Evolutionary conservation across 1,140 invertebrate species (phyloP), one percentile per base, ranked within the genome.

Genomic region (Agrypnia vestita): DNA sequence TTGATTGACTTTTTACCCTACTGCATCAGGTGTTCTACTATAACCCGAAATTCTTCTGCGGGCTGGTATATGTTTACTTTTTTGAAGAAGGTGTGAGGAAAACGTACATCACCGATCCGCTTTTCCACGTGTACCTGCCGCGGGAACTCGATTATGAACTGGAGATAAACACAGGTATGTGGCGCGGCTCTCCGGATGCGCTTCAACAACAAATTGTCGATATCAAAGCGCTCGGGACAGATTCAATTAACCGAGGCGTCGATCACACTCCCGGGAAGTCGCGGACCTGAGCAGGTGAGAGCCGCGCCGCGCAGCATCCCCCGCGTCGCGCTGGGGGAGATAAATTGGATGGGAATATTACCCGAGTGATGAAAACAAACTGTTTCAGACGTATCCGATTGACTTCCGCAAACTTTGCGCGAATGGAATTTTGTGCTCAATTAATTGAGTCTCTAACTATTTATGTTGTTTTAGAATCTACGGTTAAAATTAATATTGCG

Each of bases 201-300:
- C 76, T 75, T 77, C 46, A 82, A 76, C 75, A 76, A 82, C 74
- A 56, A 72, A 62, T 77, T 76, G 59, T 53, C 51, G 25, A 55
- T 79, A 82, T 82, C 81, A 82, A 62, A 76, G 78, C 21, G 61
- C 73, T 82, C 55, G 74, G 53, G 80, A 69, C 56, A 76, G 74
- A 82, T 82, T 82, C 78, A 82, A 82, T 82, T 82, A 82, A 78
- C 67, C 62, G 46, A 78, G 71, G 81, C 76, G 81, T 82, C 81
- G 78, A 80, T 80, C 81, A 82, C 81, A 82, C 81, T 78, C 78
- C 1, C 19, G 75, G 75, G 72, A 73, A 77, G 12, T 43, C 10
- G 19, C 21, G 19, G 21, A n/a, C 53, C 64, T 4, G 43, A 10
- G 10, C 9, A 61, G 25, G 25, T 35, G 25, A 35, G 25, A 1